Base-by-base conservation (phyloP, 92 coral and sea anemone genomes). In the Parazoanthus atlanticus region DNA sequence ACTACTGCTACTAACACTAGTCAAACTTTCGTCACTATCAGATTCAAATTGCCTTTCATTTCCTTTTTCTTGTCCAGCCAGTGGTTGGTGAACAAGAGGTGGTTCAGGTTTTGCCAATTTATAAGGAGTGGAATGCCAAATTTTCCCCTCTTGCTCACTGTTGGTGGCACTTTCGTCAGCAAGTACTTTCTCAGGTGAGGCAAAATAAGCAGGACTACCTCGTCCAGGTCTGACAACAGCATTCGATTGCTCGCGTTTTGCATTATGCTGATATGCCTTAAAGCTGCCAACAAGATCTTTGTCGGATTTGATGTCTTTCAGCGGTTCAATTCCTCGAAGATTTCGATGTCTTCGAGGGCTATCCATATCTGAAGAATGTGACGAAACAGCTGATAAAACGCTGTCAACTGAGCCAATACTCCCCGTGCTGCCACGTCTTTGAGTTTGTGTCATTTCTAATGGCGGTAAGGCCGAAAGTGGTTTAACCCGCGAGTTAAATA, bases 1-100 rank as follows among this genome's bases (percentile, higher is more conserved):
- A 78, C 89, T 88, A 40, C 94, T 93, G 49, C 89, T 91, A 56
- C 99, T 97, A 0, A 97, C 98, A 91, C 96, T 95, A 1, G 99
- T 97, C 47, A 97, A 90, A 66, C 97, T 95, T 58, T 91, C 96
- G 28, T 95, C 94, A 36, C 74, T 74, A 65, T 38, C 56, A 31
- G 93, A 92, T 17, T 94, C 90, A 54, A 66, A 46, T 5, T 86
- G 79, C 15, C 13, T 49, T 32, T 82, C 85, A 69, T 81, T 66
- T 40, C 29, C 70, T 1, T 76, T 66, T 15, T 52, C n/a, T 46
- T 40, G 86, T 58, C 67, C 82, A 78, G 5, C 21, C 32, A 64
- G 52, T 9, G 66, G 28, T 28, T 83, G 32, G 38, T 78, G 47
- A 81, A 80, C 32, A 7, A 26, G 29, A 43, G 52, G 21, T 80